Evolutionary conservation across 1,140 invertebrate genomes (phyloP), one percentile per base, ranked within the genome.

Genomic region (Euborellia annulipes): DNA sequence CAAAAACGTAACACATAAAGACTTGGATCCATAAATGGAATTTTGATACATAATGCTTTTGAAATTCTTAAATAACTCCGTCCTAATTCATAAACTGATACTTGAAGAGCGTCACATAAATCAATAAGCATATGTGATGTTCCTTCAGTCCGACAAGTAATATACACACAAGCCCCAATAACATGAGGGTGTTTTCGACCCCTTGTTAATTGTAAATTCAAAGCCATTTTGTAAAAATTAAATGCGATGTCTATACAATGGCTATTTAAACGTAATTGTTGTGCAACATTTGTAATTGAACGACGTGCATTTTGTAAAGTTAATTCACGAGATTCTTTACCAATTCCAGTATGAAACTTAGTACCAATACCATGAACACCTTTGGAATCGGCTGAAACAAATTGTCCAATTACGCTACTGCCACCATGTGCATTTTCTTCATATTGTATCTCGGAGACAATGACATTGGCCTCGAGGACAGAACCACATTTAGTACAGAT

Each of bases 71-170:
- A 69, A 58, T 95, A 96, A 6, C 90, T 94, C 43, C 86, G 75
- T 42, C 94, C 94, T 17, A 98, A 64, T 63, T 91, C 88, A 60
- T 93, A 95, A 36, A 96, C 92, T 68, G 92, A 93, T 50, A 95
- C 88, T 72, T 95, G 79, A 20, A 96, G 75, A 22, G 92, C 79
- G 69, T 98, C 95, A 68, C 91, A 95, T 36, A 98, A 93, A 63
- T 98, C 95, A 53, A 98, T 85, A n/a, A 98, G 68, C 63, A 95
- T 87, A 89, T 86, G 92, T 50, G 87, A 76, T 49, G 92, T 96
- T 46, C 80, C 82, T 67, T 96, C 91, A 17, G 85, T 86, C 48
- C 95, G 71, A 57, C 94, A 98, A 2, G 91, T 94, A 52, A 98
- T 89, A 58, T 98, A 99, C 7, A 98, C 78, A 69, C 94, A 98